Percentiles rank a stretch among this genome's conserved stretches.
phyloP scores from a whole-genome alignment of 2,113 vertebrate species.

The Trichechus manatus region DNA sequence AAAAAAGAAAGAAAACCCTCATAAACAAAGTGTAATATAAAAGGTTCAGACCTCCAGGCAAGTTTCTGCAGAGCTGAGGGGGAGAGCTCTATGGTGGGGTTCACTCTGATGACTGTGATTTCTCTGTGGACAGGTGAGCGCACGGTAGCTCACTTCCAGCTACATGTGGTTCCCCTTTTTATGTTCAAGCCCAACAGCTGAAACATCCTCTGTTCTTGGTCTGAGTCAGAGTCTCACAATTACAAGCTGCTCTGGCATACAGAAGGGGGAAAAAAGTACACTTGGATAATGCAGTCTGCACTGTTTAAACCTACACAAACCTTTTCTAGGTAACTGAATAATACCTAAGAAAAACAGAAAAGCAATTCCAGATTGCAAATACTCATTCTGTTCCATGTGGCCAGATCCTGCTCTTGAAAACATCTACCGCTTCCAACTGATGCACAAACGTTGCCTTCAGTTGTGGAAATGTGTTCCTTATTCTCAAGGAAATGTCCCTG shows the following conservation, averaged over 20 bases:
- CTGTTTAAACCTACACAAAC: conserved; percentile 18
- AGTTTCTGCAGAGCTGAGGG: neutral
- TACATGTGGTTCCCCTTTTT: neutral
- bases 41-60: conserved; percentile 16
- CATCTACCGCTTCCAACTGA: neutral
- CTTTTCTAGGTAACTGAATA: conserved; percentile 27
- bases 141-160: neutral
- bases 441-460: neutral
- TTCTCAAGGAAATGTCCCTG: neutral
- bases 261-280: neutral
- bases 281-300: neutral
- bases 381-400: conserved; percentile 3
- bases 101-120: conserved; percentile 27
- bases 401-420: conserved; percentile 6
- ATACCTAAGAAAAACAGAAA: conserved; percentile 32
- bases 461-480: neutral
- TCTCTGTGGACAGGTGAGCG: conserved; percentile 35
- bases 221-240: conserved; percentile 43
- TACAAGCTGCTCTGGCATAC: neutral
- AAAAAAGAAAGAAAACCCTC: neutral
- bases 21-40: neutral
- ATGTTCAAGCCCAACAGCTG: neutral
- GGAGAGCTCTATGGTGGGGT: neutral
- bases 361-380: neutral
- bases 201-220: neutral